Percentiles rank a stretch among this genome's conserved stretches.
Evolutionary conservation across 2,888 invertebrate species (phyloP).

Genomic region (Mycalesis mineus): DNA sequence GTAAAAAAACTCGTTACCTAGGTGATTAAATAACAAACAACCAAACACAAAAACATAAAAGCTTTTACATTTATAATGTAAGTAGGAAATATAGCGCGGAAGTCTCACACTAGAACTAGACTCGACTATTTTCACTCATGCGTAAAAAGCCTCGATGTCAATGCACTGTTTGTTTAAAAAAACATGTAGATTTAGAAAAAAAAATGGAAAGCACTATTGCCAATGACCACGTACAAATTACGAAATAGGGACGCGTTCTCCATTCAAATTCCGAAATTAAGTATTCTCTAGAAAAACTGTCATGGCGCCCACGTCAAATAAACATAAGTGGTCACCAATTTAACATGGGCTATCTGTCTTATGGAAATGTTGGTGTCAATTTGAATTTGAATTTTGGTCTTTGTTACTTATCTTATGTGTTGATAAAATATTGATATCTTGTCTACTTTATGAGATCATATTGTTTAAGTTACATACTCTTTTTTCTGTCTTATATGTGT

Average conservation of each 20-base stretch:
- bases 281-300: constrained; percentile 50
- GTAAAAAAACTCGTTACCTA: too few relatives aligned
- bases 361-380: not conserved
- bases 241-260: constrained; percentile 44
- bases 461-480: too few relatives aligned
- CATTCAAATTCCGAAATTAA: constrained; percentile 44
- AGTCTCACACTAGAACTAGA: too few relatives aligned
- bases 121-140: constrained; percentile 15
- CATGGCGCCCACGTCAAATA: constrained; percentile 44
- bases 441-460: too few relatives aligned
- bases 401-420: too few relatives aligned
- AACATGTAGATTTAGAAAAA: constrained; percentile 30
- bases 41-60: too few relatives aligned
- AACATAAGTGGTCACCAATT: constrained; percentile 1
- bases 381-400: too few relatives aligned
- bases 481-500: too few relatives aligned
- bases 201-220: constrained; percentile 32
- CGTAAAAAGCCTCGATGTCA: constrained; percentile 22
- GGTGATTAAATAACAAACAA: too few relatives aligned
- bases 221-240: constrained; percentile 45
- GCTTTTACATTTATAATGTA: too few relatives aligned
- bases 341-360: constrained; percentile 1
- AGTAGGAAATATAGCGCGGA: too few relatives aligned
- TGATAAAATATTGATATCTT: too few relatives aligned
- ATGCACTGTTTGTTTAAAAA: constrained; percentile 24